A percentile compares a stretch with the other conserved stretches of the same genome.
Conservation (phyloP, 1,140 invertebrate species). For the Drosophila truncata region DNA sequence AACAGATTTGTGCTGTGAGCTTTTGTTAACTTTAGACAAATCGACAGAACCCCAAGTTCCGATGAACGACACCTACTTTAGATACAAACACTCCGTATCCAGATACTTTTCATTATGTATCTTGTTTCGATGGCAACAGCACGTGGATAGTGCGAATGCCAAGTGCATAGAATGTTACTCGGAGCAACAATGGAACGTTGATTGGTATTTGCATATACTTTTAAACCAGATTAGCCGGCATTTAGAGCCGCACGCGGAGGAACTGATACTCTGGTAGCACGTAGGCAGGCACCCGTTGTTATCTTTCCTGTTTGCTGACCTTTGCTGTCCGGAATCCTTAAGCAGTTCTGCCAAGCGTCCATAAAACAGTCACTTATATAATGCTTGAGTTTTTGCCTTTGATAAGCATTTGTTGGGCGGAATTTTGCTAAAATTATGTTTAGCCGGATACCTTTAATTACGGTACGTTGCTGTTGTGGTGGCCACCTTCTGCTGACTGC, state of each 20-base stretch:
- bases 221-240: constrained; percentile 30
- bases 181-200: constrained; percentile 11
- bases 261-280: constrained; percentile 4
- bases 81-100: too few relatives aligned
- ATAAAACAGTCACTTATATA: constrained; percentile 51
- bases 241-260: constrained; percentile 6
- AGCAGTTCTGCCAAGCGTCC: constrained; percentile 20
- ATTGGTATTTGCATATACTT: constrained; percentile 38
- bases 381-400: constrained; percentile 33
- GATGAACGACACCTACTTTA: not conserved
- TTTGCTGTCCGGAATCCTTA: constrained; percentile 47
- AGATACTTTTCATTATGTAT: not conserved
- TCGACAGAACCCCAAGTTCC: not conserved
- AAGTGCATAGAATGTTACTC: constrained; percentile 42
- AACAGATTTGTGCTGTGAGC: too few relatives aligned
- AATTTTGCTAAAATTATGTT: constrained; percentile 34
- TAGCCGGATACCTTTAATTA: constrained; percentile 54
- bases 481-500: constrained; percentile 37
- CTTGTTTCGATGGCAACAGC: constrained; percentile 29
- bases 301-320: constrained; percentile 24
- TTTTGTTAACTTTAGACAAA: not conserved
- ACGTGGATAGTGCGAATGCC: constrained; percentile 39
- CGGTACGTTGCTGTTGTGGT: constrained; percentile 23
- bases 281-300: constrained; percentile 11
- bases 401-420: constrained; percentile 35